A percentile compares a stretch with the other conserved stretches of the same genome.
These are phyloP conservation scores for Steromphala cineraria DNA, from an alignment of 2,888 invertebrate genomes.

Conservation along the genomic window DNA sequence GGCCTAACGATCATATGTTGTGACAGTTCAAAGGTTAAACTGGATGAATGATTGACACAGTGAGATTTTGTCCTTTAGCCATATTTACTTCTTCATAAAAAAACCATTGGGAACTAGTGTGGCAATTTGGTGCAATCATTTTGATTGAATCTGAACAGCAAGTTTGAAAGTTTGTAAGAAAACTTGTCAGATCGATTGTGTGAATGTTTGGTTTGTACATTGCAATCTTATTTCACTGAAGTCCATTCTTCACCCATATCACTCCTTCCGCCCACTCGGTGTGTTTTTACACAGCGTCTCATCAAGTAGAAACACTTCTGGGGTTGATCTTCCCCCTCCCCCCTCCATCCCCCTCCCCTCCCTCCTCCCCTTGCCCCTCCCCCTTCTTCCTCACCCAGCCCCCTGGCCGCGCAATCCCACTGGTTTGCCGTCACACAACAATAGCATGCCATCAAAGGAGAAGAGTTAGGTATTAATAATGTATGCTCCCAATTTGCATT, in stretches of 20 bases:
- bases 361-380: not conserved
- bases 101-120: too few relatives aligned
- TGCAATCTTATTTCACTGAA: too few relatives aligned
- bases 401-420: not conserved
- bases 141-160: too few relatives aligned
- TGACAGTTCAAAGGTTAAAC: too few relatives aligned
- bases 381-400: not conserved
- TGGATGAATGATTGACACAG: too few relatives aligned
- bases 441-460: constrained; percentile 14
- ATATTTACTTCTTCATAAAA: too few relatives aligned
- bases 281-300: not conserved
- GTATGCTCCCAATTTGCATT: constrained; percentile 29
- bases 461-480: constrained; percentile 22
- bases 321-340: not conserved
- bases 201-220: too few relatives aligned
- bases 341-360: not conserved
- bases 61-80: too few relatives aligned
- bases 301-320: not conserved
- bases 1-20: too few relatives aligned
- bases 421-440: constrained; percentile 13
- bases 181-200: too few relatives aligned
- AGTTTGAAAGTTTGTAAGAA: too few relatives aligned
- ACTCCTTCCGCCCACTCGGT: constrained; percentile 11
- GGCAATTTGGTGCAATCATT: too few relatives aligned
- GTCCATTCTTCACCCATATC: not conserved